phyloP scores from a whole-genome alignment of 92 coral and sea anemone species.

The Heteractis magnifica region DNA sequence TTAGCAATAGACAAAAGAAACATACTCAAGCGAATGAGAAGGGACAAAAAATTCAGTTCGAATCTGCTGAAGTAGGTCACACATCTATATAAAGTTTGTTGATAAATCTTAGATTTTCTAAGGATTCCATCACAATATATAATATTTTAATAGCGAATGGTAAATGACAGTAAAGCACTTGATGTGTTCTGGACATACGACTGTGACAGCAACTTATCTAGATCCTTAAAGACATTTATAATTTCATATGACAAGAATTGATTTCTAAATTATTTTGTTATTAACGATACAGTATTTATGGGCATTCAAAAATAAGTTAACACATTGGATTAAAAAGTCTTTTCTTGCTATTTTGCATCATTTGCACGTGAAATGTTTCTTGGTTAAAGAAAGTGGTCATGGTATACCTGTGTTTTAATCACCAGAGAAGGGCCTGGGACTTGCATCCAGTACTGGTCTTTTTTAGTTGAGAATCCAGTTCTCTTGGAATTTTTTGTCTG shows the following conservation, averaged over 20 bases:
- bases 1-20: neutral
- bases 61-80: too few species aligned
- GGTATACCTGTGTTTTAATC: conserved; percentile 30
- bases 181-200: neutral
- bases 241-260: neutral
- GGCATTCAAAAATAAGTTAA: conserved; percentile 78
- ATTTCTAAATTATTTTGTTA: conserved; percentile 10
- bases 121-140: neutral
- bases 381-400: conserved; percentile 22
- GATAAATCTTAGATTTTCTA: neutral
- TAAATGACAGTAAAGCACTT: neutral
- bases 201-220: neutral
- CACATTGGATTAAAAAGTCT: conserved; percentile 46
- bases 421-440: conserved; percentile 22
- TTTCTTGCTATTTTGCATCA: conserved; percentile 16
- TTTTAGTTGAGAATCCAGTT: neutral
- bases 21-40: neutral
- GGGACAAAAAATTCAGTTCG: neutral
- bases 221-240: neutral
- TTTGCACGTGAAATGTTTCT: conserved; percentile 22
- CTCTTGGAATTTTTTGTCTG: neutral
- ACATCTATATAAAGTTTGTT: too few species aligned
- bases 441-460: neutral
- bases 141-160: neutral
- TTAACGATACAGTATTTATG: conserved; percentile 28